Evolutionary conservation across 2,113 vertebrate species (phyloP), one percentile per base, ranked within the genome.

Genomic region (Agelaius tricolor): DNA sequence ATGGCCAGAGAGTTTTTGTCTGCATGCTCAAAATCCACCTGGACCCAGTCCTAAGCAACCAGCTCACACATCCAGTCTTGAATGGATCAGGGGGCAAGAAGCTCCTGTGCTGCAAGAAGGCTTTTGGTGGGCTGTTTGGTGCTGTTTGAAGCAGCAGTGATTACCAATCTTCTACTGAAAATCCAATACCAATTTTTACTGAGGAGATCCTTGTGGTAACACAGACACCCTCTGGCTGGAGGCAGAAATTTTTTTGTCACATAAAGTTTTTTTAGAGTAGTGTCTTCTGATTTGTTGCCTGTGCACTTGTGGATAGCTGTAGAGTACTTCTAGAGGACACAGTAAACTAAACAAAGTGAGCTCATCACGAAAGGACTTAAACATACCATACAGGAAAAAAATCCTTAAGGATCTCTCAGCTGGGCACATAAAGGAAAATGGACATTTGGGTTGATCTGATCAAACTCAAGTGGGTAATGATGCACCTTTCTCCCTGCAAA

Each of bases 191-290:
- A 7, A 8, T 3, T 52, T 85, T 75, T 35, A 41, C 15, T 5
- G 1, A 49, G 20, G 11, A 13, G 26, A 47, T 49, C 10, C 5
- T 37, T 43, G 16, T 37, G 26, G 37, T 37, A 74, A 31, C 23
- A 39, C 1, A 0, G 24, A 35, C 21, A 11, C 5, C 75, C 3
- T 47, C 27, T 41, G n/a, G 4, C n/a, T 15, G 7, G 4, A 11
- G 44, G 43, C 5, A 39, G 18, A 63, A 75, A 63, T 49, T 51
- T 55, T 49, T 82, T 66, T 10, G 7, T 35, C 16, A 57, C 18
- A 12, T 2, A 1, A 54, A 63, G 11, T 66, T 77, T 52, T 74
- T 33, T 66, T 37, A 41, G 31, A 65, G 13, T 69, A 11, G 2
- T n/a, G 11, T 61, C 28, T 78, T 90, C 16, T 35, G 23, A 47